Conservation (phyloP, 2,113 vertebrate species). For the Macrotus californicus region DNA sequence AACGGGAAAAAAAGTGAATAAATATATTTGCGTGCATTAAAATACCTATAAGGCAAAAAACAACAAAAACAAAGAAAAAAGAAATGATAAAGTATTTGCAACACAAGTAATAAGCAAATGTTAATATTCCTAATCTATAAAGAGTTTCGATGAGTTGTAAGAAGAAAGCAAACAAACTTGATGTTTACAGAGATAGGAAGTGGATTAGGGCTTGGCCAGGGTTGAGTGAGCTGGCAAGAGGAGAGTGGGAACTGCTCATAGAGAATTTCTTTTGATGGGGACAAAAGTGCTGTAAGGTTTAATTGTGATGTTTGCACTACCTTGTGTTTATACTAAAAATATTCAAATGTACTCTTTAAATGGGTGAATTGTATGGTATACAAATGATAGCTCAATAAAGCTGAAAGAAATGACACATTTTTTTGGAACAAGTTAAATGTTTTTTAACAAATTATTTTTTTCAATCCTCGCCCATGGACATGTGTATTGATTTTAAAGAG, state of each 20-base stretch:
- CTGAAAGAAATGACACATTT: neutral
- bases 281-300: neutral
- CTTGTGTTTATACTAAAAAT: neutral
- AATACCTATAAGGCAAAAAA: neutral
- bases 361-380: neutral
- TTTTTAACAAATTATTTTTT: neutral
- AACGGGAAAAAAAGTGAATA: neutral
- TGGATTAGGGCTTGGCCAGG: no score
- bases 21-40: neutral
- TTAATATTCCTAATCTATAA: neutral
- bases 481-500: no score
- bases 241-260: neutral
- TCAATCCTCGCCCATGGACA: no score
- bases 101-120: neutral
- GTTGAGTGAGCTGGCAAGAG: neutral
- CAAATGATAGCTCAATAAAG: neutral
- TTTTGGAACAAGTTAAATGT: neutral
- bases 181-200: neutral
- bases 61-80: constrained; percentile 1
- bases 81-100: constrained; percentile 41
- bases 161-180: neutral
- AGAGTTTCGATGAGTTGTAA: neutral
- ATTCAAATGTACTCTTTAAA: neutral
- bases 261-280: neutral
- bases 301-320: neutral